Base-by-base conservation (phyloP, 2,797 vertebrate genomes). In the Oryzias sinensis region DNA sequence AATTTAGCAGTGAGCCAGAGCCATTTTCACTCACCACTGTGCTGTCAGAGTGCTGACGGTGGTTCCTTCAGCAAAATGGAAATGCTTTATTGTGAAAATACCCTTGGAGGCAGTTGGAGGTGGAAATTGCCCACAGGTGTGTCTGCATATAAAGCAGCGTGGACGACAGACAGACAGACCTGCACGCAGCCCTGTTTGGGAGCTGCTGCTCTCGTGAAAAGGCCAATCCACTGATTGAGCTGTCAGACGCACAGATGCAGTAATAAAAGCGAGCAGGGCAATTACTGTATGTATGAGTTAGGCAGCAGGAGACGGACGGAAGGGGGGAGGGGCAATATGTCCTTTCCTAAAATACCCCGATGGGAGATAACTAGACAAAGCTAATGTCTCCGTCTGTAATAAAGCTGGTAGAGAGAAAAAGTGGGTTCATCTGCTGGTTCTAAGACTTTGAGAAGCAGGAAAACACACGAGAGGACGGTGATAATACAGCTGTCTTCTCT, bases 261-360 rank as follows among this genome's bases (percentile, higher is more conserved):
- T 82, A 79, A 83, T 89, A 90, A 89, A 90, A 86, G 83, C 81
- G 86, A 90, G 80, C 85, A 80, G 81, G 77, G 81, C 87, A 89
- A 91, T 92, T 90, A 87, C 77, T 76, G 84, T 74, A 77, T 77
- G 83, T 87, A 54, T 81, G 77, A 76, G 78, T 72, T 14, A 52
- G 68, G 60, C 59, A 69, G 69, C 68, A 56, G 68, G 43, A 17
- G 42, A 62, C 46, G 52, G 70, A 56, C 70, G 54, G 54, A 53
- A 60, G 70, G 46, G 16, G 57, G 48, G 52, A 51, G 64, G 54
- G 33, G 59, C 63, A 75, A 71, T 86, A 70, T 72, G 59, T 80
- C 76, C 78, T 76, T 70, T 76, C 61, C 62, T 68, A 62, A 79
- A 82, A 81, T 54, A 68, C 76, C 56, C 65, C 68, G 55, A 83